Conservation (phyloP, 2,888 invertebrate genomes). For the Tricholauxania praeusta region DNA sequence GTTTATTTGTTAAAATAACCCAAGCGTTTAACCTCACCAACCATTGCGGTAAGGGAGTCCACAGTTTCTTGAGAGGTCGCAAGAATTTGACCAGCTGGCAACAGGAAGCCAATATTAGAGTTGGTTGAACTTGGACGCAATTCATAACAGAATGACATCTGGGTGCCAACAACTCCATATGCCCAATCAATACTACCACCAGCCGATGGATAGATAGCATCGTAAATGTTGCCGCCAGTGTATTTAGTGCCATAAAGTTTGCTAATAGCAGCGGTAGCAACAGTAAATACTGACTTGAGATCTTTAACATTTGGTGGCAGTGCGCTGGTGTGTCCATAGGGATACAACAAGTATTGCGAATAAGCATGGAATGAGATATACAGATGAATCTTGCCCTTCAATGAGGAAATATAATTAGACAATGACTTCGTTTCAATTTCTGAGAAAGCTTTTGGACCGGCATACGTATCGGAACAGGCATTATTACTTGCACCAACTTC, state of each 20-base stretch:
- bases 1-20: conserved; percentile 51
- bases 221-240: conserved; percentile 67
- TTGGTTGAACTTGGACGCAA: conserved; percentile 65
- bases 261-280: conserved; percentile 56
- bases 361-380: conserved; percentile 83
- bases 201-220: conserved; percentile 70
- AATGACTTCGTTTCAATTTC: conserved; percentile 75
- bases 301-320: conserved; percentile 71
- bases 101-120: conserved; percentile 71
- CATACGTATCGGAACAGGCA: conserved; percentile 75
- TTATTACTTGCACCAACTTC: conserved; percentile 71
- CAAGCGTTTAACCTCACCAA: conserved; percentile 56
- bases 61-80: conserved; percentile 76
- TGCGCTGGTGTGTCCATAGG: conserved; percentile 72
- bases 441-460: conserved; percentile 77
- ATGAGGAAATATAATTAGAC: conserved; percentile 70
- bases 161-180: conserved; percentile 70
- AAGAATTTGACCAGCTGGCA: conserved; percentile 75
- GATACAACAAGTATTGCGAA: conserved; percentile 77
- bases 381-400: conserved; percentile 70
- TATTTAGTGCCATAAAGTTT: conserved; percentile 67
- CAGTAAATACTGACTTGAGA: conserved; percentile 63
- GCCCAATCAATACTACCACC: conserved; percentile 77
- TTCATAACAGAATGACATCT: conserved; percentile 75
- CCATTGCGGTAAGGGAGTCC: conserved; percentile 69